A percentile compares a stretch with the other conserved stretches of the same genome.
These are phyloP conservation scores for Icerya purchasi DNA, from an alignment of 2,888 invertebrate species.

Conservation along the genomic window DNA sequence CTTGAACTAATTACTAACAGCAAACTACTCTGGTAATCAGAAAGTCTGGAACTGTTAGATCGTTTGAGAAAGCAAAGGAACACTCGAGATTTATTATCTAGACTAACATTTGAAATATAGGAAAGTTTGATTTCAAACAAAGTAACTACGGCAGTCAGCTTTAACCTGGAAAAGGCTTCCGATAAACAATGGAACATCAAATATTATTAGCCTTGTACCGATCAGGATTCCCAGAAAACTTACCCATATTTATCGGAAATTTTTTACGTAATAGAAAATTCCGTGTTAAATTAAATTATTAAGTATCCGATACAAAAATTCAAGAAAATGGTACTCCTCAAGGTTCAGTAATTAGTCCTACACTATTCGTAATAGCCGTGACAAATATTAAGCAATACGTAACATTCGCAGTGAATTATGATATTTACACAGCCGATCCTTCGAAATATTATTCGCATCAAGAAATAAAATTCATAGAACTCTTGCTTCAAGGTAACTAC, in stretches of 20 bases:
- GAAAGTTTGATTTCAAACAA: not conserved
- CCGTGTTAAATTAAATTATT: not conserved
- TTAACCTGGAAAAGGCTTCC: not conserved
- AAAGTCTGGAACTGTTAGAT: not conserved
- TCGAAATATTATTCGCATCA: too few species aligned
- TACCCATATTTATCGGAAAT: not conserved
- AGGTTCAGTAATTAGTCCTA: not conserved
- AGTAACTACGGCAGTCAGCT: not conserved
- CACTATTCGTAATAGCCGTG: not conserved
- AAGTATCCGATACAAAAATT: not conserved
- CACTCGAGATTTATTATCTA: not conserved
- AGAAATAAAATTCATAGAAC: too few species aligned
- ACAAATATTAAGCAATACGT: not conserved
- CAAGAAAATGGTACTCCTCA: not conserved
- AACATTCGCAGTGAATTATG: too few species aligned
- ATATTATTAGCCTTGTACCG: not conserved
- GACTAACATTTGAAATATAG: not conserved
- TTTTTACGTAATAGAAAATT: not conserved
- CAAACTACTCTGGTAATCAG: not conserved
- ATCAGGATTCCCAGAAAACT: not conserved
- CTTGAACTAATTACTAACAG: not conserved
- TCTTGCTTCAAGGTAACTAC: too few species aligned
- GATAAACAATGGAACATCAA: not conserved
- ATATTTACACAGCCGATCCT: too few species aligned
- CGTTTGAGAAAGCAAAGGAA: not conserved